phyloP scores from a whole-genome alignment of 1,140 invertebrate species.

The Drosophila pallidifrons region DNA sequence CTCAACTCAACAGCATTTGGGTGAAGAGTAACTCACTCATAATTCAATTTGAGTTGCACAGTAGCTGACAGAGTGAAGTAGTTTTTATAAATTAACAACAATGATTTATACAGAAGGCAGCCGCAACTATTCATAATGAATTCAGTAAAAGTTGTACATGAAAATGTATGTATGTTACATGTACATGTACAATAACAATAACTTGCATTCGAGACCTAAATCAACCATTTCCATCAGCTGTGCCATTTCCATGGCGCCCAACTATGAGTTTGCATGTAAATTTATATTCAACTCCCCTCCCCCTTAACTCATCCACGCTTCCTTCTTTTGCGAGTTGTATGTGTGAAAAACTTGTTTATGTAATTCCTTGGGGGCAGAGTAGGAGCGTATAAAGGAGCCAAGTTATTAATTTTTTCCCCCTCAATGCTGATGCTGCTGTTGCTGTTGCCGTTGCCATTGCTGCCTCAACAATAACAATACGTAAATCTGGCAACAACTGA shows the following conservation, averaged over 20 bases:
- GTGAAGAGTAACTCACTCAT: conserved; percentile 10
- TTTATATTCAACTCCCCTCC: conserved; percentile 51
- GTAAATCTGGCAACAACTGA: conserved; percentile 67
- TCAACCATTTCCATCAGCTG: conserved; percentile 64
- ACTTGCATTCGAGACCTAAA: conserved; percentile 56
- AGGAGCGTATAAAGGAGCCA: conserved; percentile 12
- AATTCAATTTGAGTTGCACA: conserved; percentile 43
- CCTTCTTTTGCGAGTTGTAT: background rate
- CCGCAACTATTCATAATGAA: conserved; percentile 60
- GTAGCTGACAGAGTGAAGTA: conserved; percentile 29
- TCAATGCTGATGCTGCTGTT: conserved; percentile 19
- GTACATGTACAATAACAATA: conserved; percentile 40
- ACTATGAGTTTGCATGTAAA: conserved; percentile 60
- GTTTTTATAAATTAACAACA: conserved; percentile 69
- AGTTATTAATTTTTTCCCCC: conserved; percentile 46
- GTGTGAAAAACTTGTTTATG: conserved; percentile 61
- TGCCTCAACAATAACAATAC: conserved; percentile 71
- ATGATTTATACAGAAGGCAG: conserved; percentile 65
- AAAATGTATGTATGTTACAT: too few species aligned
- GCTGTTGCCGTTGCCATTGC: conserved; percentile 5
- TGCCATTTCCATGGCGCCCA: conserved; percentile 27
- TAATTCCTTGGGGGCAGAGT: conserved; percentile 43
- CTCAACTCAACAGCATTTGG: background rate
- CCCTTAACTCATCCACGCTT: background rate
- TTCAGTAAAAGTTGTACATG: conserved; percentile 55